These are phyloP conservation scores for Caradrina clavipalpis DNA, from an alignment of 2,888 invertebrate species.

Conservation along the genomic window DNA sequence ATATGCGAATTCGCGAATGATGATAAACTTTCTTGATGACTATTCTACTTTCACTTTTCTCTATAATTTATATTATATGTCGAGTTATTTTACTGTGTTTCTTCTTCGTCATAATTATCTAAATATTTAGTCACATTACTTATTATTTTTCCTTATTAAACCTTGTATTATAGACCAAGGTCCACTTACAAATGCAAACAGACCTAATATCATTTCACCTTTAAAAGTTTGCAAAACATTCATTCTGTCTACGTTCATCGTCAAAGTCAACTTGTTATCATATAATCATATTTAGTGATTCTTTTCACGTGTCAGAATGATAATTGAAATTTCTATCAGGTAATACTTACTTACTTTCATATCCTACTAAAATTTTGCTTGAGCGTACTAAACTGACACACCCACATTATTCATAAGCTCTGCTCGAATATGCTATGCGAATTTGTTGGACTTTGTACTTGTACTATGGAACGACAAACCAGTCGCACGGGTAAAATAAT, in stretches of 20 bases:
- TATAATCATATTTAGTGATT: slow-evolving; percentile 18
- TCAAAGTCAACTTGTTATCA: slow-evolving; percentile 20
- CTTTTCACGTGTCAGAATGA: slow-evolving; percentile 25
- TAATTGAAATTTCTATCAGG: neutral
- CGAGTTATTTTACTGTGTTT: slow-evolving; percentile 4
- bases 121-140: neutral
- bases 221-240: slow-evolving; percentile 8
- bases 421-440: slow-evolving; percentile 39
- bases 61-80: slow-evolving; percentile 3
- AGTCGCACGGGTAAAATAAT: neutral
- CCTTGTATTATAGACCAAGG: too few relatives aligned
- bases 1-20: slow-evolving; percentile 62
- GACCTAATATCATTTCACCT: neutral
- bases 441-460: slow-evolving; percentile 3
- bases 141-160: too few relatives aligned
- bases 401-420: slow-evolving; percentile 22
- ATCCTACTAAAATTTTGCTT: slow-evolving; percentile 16
- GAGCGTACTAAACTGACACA: slow-evolving; percentile 27
- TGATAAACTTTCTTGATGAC: slow-evolving; percentile 63
- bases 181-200: neutral
- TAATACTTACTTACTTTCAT: slow-evolving; percentile 5
- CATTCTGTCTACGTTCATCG: slow-evolving; percentile 5
- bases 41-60: slow-evolving; percentile 62
- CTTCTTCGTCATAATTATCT: slow-evolving; percentile 5
- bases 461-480: slow-evolving; percentile 2